A percentile compares a stretch with the other conserved stretches of the same genome.
Conservation (phyloP, 2,113 vertebrate species). For the Sturnus vulgaris region DNA sequence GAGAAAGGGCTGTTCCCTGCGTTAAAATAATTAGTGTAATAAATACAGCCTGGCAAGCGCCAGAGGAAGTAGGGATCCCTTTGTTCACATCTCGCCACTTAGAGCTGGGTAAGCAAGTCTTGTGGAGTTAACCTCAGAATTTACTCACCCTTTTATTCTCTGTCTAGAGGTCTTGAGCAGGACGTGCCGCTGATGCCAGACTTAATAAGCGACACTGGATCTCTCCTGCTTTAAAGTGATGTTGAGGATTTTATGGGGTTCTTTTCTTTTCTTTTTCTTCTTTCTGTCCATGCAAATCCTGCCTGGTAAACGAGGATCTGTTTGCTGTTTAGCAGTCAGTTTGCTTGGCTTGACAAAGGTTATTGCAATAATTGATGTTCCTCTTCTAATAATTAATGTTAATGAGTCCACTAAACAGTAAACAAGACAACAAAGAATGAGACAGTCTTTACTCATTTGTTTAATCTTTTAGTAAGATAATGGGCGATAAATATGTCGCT, state of each 20-base stretch:
- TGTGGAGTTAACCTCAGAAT: background rate
- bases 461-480: conserved; percentile 57
- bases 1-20: background rate
- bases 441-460: conserved; percentile 57
- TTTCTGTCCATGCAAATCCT: background rate
- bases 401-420: conserved; percentile 48
- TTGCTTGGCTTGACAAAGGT: conserved; percentile 45
- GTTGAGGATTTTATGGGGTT: background rate
- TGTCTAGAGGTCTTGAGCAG: background rate
- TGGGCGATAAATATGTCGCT: background rate
- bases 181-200: background rate
- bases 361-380: conserved; percentile 39
- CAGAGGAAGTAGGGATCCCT: background rate
- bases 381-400: conserved; percentile 52
- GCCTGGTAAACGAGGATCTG: background rate
- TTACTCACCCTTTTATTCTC: background rate
- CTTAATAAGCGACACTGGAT: background rate
- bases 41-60: conserved; percentile 6
- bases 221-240: background rate
- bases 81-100: background rate
- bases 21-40: conserved; percentile 35
- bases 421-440: conserved; percentile 60
- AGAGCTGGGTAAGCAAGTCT: conserved; percentile 1
- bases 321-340: conserved; percentile 28
- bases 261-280: background rate